These are phyloP conservation scores for Cladopsammia gracilis DNA, from an alignment of 64 coral and sea anemone genomes.

Conservation along the genomic window DNA sequence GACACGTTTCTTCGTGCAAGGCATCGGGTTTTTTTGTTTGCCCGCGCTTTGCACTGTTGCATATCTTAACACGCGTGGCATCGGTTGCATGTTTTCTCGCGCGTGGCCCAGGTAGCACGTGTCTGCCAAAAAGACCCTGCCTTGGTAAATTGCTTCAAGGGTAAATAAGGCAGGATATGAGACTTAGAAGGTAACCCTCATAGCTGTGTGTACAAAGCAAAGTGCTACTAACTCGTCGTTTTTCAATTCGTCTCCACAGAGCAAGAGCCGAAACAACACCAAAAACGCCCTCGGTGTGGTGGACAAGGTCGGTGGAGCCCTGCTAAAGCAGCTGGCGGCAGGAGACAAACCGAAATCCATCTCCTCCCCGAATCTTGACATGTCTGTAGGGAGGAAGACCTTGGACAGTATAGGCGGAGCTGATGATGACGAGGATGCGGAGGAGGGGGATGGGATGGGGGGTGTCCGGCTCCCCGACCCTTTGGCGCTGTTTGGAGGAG, in stretches of 20 bases:
- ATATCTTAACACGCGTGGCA: no score
- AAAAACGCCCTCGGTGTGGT: slow-evolving; percentile 87
- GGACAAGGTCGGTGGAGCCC: slow-evolving; percentile 78
- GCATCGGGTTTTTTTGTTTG: no score
- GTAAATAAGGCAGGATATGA: no score
- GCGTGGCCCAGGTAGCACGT: no score
- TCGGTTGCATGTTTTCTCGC: no score
- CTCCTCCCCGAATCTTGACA: slow-evolving; percentile 77
- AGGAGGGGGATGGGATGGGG: slow-evolving; percentile 69
- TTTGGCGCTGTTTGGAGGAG: slow-evolving; percentile 81
- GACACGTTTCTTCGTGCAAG: no score
- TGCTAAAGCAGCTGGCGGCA: slow-evolving; percentile 76
- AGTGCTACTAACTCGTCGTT: no score
- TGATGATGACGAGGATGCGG: slow-evolving; percentile 75
- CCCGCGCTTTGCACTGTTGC: no score
- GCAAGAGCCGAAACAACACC: slow-evolving; percentile 86
- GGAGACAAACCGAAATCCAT: slow-evolving; percentile 91
- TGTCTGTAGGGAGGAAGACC: slow-evolving; percentile 82
- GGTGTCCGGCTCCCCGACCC: slow-evolving; percentile 83
- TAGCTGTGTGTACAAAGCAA: no score
- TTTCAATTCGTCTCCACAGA: slow-evolving; percentile 35
- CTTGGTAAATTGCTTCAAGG: no score
- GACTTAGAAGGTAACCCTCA: no score
- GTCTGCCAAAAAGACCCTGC: no score
- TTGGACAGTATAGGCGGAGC: slow-evolving; percentile 69